Conservation (phyloP, 2,888 invertebrate species). For the Scotopteryx bipunctaria region DNA sequence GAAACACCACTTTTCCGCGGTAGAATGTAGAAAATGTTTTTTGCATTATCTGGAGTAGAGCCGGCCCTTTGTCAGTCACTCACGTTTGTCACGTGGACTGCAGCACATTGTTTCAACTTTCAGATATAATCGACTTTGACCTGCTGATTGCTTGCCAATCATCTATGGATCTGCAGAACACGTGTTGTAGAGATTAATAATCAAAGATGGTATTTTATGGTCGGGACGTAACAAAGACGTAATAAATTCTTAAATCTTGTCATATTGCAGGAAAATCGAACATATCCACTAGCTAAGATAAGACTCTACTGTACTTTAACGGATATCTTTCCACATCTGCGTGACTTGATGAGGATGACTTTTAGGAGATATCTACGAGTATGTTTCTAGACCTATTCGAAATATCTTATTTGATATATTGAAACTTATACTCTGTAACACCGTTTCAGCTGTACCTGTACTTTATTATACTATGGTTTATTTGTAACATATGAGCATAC, state of each 20-base stretch:
- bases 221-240: constrained; percentile 10
- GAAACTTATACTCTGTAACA: no score
- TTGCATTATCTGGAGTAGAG: constrained; percentile 48
- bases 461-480: no score
- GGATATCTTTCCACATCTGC: no score
- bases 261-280: constrained; percentile 1
- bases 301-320: neutral
- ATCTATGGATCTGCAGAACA: constrained; percentile 52
- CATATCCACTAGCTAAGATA: neutral
- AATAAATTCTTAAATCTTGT: constrained; percentile 10
- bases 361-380: no score
- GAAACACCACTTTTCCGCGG: constrained; percentile 67
- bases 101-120: constrained; percentile 61
- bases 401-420: no score
- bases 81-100: constrained; percentile 69
- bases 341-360: no score
- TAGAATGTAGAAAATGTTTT: constrained; percentile 72
- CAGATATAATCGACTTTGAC: constrained; percentile 59
- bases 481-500: constrained; percentile 25
- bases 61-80: constrained; percentile 64
- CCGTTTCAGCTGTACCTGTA: no score
- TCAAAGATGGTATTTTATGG: constrained; percentile 19
- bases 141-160: constrained; percentile 68
- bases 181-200: constrained; percentile 46
- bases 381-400: no score